Evolutionary conservation across 2,888 invertebrate genomes (phyloP).

Genomic region (Zele albiditarsus): DNA sequence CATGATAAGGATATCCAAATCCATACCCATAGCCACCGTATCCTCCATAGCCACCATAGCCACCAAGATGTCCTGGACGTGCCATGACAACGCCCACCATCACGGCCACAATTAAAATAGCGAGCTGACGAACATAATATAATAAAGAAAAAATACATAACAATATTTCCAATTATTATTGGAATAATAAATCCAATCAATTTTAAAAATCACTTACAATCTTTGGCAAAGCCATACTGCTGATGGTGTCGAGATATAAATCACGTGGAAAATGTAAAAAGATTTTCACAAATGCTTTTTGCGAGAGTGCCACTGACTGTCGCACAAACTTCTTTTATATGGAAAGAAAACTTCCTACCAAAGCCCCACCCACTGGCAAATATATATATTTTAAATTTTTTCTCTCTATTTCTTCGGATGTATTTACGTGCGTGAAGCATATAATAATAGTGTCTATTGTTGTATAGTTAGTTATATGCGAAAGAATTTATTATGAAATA

Average conservation of each 20-base stretch:
- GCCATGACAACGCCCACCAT: slow-evolving; percentile 57
- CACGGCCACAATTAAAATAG: slow-evolving; percentile 58
- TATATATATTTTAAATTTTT: slow-evolving; percentile 31
- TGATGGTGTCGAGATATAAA: slow-evolving; percentile 33
- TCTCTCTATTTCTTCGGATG: slow-evolving; percentile 35
- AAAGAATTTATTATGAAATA: slow-evolving; percentile 39
- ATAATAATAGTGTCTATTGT: slow-evolving; percentile 54
- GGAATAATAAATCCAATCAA: background rate
- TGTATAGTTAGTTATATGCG: slow-evolving; percentile 19
- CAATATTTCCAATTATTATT: background rate
- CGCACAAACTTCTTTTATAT: slow-evolving; percentile 57
- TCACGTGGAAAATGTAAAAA: background rate
- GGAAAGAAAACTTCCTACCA: slow-evolving; percentile 53
- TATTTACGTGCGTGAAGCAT: slow-evolving; percentile 41
- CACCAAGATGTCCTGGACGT: slow-evolving; percentile 63
- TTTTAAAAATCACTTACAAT: slow-evolving; percentile 55
- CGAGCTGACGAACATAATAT: slow-evolving; percentile 49
- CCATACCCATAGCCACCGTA: slow-evolving; percentile 45
- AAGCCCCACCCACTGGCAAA: slow-evolving; percentile 45
- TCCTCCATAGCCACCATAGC: slow-evolving; percentile 40
- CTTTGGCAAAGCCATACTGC: slow-evolving; percentile 62
- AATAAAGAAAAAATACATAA: slow-evolving; percentile 3
- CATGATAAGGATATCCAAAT: slow-evolving; percentile 52
- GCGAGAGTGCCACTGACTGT: slow-evolving; percentile 41
- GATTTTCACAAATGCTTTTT: slow-evolving; percentile 32